Evolutionary conservation across 2,888 invertebrate species (phyloP).

Genomic region (Beris morrisii): DNA sequence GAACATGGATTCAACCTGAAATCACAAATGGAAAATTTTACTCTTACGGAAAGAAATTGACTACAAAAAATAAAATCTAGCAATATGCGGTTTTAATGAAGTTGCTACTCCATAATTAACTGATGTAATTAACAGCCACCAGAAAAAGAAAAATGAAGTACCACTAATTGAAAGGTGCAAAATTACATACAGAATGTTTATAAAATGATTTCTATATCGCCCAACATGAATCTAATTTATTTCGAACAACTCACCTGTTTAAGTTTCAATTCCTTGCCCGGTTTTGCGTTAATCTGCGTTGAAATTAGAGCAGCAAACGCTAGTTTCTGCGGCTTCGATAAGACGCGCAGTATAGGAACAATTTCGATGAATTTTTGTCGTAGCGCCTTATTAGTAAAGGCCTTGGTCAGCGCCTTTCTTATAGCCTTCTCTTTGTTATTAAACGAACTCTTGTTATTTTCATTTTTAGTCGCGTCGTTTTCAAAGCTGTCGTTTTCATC

Average conservation of each 20-base stretch:
- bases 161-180: too few species aligned
- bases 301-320: constrained; percentile 66
- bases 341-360: constrained; percentile 65
- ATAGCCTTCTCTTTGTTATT: constrained; percentile 58
- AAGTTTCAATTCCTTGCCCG: constrained; percentile 58
- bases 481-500: constrained; percentile 44
- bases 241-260: constrained; percentile 58
- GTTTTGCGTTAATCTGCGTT: constrained; percentile 62
- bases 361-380: constrained; percentile 65
- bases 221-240: too few species aligned
- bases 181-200: too few species aligned
- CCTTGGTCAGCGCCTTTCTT: constrained; percentile 61
- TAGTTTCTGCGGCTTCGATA: constrained; percentile 65
- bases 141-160: too few species aligned
- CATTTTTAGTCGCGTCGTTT: constrained; percentile 44
- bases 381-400: constrained; percentile 62
- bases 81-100: too few species aligned
- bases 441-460: constrained; percentile 45
- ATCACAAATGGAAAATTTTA: constrained; percentile 41
- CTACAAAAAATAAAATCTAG: too few species aligned
- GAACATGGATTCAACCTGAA: constrained; percentile 64
- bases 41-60: too few species aligned
- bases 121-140: too few species aligned
- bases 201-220: too few species aligned
- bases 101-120: too few species aligned